Evolutionary conservation across 37 sponge, comb jelly and placozoan species (phyloP), one percentile per base, ranked within the genome.

Genomic region (Oopsacas minuta): DNA sequence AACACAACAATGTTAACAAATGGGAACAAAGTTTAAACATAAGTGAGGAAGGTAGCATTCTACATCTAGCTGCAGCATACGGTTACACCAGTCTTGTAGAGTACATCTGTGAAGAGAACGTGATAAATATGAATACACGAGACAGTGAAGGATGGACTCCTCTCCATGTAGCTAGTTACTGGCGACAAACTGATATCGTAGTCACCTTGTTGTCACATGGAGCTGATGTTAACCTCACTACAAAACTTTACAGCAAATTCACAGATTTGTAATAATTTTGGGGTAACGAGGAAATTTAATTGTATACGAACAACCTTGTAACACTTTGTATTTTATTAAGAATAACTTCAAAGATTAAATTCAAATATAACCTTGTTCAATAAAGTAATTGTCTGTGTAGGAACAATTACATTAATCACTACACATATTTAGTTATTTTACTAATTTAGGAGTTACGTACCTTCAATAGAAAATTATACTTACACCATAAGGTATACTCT

Each of bases 51-150:
- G 75, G 28, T 34, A 61, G 75, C 22, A 3, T 61, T 34, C 75
- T 61, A 25, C 75, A 61, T 61, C 75, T 61, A 34, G 75, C 75
- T 61, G 75, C 75, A 20, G 75, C 75, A 25, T 61, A 61, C 75
- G 75, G 75, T 12, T 61, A 61, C 75, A 32, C 75, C 20, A 25
- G 75, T 61, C 75, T 61, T 5, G 75, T 12, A 34, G 1, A 61
- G 75, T 61, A 61, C 75, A 61, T 61, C 75, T 61, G 75, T 12
- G 75, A 61, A 61, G 75, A 61, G 75, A n/a, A n/a, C 28, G 75
- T 61, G 75, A n/a, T 61, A 34, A 61, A 34, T 61, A 3, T 61
- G 7, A 61, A 61, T 34, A 61, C 75, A 12, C 22, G 75, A 61
- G 75, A 61, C 75, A 61, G 17, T 61, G 75, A 61, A 25, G 75